A percentile compares a stretch with the other conserved stretches of the same genome.
phyloP scores from a whole-genome alignment of 1,140 invertebrate genomes.

The Cecropterus lyciades region DNA sequence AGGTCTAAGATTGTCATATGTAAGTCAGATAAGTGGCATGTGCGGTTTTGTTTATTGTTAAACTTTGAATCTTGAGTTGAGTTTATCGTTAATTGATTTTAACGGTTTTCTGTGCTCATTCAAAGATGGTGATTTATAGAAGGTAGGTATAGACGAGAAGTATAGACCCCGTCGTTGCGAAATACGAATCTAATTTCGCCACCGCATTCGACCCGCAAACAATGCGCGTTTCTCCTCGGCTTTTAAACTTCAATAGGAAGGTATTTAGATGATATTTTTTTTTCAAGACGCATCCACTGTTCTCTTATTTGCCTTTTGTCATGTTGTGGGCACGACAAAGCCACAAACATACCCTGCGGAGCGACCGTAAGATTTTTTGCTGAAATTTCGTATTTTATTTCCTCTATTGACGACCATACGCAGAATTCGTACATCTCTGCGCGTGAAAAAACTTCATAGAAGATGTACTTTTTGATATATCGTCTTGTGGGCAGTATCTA shows the following conservation, averaged over 20 bases:
- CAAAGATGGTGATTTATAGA: constrained; percentile 22
- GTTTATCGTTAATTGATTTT: constrained; percentile 40
- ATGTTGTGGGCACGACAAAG: constrained; percentile 80
- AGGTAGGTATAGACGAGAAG: constrained; percentile 17
- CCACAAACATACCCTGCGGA: constrained; percentile 80
- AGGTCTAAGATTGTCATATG: too few species aligned
- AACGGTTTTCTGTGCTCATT: constrained; percentile 46
- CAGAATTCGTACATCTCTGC: constrained; percentile 52
- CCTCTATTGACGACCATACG: constrained; percentile 64
- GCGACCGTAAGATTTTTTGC: constrained; percentile 73
- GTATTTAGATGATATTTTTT: constrained; percentile 82
- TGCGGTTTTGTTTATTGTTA: not conserved
- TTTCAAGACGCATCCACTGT: constrained; percentile 59
- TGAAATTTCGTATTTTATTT: constrained; percentile 80
- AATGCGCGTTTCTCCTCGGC: constrained; percentile 75
- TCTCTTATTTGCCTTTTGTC: constrained; percentile 83
- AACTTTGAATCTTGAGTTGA: not conserved
- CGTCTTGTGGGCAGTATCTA: constrained; percentile 60
- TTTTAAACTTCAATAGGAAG: constrained; percentile 81
- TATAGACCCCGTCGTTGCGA: constrained; percentile 13
- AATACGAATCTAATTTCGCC: constrained; percentile 80
- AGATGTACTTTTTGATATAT: constrained; percentile 74
- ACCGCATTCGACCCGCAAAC: constrained; percentile 71
- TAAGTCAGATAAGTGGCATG: too few species aligned
- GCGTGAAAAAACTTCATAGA: constrained; percentile 71